Evolutionary conservation across 2,797 vertebrate species (phyloP), one percentile per base, ranked within the genome.

Genomic region (Enteromius mattozi): DNA sequence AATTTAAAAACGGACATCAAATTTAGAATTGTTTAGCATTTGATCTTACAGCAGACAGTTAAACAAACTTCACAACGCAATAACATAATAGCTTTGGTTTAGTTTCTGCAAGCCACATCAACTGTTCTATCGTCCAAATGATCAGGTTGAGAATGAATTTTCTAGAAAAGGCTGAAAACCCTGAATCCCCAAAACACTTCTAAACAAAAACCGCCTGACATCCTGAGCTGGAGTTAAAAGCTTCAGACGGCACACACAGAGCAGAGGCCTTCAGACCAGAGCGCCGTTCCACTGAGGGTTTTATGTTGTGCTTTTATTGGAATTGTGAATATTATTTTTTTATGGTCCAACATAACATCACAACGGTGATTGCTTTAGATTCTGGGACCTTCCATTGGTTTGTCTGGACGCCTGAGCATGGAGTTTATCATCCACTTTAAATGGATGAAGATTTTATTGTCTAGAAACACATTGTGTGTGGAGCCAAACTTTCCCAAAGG

Each of bases 261-360:
- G 54, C n/a, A 0, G 69, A 56, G 6, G 54, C 37, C 19, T 33
- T 47, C 27, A 35, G 80, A 74, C 56, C 24, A 42, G 80, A 81
- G 37, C 7, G 13, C 45, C 14, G 24, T 81, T 72, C 35, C 42
- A 33, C 80, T 24, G 27, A 70, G 54, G 70, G 13, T 75, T 47
- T 82, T 24, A 82, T 75, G 70, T 42, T 19, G 2, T 35, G 42
- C 4, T 49, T 74, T 71, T 82, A 82, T 75, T 63, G 21, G 42
- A 33, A 63, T 14, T 65, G 17, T 65, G 59, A 75, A 65, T 82
- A 65, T 65, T 21, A 75, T 75, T 82, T 51, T 37, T 30, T 49
- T 74, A 82, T 63, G 54, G 40, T 35, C 19, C 54, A 72, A 65
- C 24, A 33, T 10, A 61, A 51, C 30, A 65, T 75, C 40, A 75